A percentile compares a stretch with the other conserved stretches of the same genome.
These are phyloP conservation scores for Eucera pruinosa DNA, from an alignment of 2,888 invertebrate genomes.

Conservation along the genomic window DNA sequence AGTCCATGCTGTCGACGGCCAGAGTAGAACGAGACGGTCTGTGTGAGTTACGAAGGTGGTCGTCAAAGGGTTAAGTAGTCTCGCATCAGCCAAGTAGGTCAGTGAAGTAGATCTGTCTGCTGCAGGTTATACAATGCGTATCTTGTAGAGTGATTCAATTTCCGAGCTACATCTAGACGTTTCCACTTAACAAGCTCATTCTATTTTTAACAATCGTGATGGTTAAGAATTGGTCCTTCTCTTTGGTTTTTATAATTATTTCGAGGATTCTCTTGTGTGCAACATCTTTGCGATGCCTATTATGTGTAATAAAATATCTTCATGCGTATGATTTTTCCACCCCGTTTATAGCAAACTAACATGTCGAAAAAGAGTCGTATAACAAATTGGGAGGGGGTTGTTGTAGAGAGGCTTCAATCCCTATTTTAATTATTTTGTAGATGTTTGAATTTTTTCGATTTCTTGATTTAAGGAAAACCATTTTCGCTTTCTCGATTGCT, in stretches of 20 bases:
- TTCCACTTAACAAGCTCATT: background rate
- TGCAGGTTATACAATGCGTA: conserved; percentile 25
- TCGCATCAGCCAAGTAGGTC: conserved; percentile 44
- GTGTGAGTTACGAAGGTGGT: conserved; percentile 4
- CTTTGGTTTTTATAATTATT: background rate
- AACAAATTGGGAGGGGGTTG: no score
- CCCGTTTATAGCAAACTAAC: no score
- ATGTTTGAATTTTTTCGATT: no score
- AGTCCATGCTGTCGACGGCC: conserved; percentile 23
- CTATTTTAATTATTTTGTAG: no score
- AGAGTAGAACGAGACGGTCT: background rate
- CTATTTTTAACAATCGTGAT: background rate
- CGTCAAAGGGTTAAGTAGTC: conserved; percentile 48
- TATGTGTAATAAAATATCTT: no score
- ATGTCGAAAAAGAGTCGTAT: no score
- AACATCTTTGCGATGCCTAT: no score
- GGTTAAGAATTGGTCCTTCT: background rate
- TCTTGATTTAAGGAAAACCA: no score
- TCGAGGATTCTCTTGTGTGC: background rate
- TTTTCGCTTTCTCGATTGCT: no score
- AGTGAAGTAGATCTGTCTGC: conserved; percentile 48
- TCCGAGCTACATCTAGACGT: conserved; percentile 3
- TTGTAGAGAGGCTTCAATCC: no score
- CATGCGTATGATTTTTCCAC: background rate
- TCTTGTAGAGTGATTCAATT: conserved; percentile 12